Conservation (phyloP, 2,113 vertebrate species). For the Parotia lawesii region DNA sequence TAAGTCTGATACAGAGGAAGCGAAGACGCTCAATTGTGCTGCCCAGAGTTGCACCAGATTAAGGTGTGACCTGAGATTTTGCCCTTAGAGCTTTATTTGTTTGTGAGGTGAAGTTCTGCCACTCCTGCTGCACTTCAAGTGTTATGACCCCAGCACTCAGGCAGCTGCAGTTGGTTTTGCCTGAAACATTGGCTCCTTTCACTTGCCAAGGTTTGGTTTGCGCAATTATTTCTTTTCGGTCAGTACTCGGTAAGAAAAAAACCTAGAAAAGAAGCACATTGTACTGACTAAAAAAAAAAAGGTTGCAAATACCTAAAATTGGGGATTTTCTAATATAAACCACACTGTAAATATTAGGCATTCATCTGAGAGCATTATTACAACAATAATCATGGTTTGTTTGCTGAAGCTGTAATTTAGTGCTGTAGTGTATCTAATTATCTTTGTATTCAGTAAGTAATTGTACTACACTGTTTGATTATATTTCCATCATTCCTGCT, state of each 20-base stretch:
- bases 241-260: neutral
- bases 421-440: neutral
- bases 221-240: neutral
- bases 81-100: constrained; percentile 16
- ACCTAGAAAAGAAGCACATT: neutral
- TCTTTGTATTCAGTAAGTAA: neutral
- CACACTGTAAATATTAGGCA: neutral
- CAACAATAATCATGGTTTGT: neutral
- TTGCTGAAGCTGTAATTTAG: neutral
- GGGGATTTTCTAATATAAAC: neutral
- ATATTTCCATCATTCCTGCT: neutral
- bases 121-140: neutral
- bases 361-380: neutral
- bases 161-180: neutral
- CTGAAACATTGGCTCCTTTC: neutral
- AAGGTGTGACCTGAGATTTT: constrained; percentile 3
- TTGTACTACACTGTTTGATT: neutral
- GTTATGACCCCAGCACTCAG: neutral
- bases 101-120: neutral
- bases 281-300: neutral
- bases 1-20: neutral
- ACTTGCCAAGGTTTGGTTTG: neutral
- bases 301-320: neutral
- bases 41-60: neutral
- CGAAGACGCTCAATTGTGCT: neutral